Evolutionary conservation across 2,888 invertebrate species (phyloP), one percentile per base, ranked within the genome.

Genomic region (Parapristionchus giblindavisi): DNA sequence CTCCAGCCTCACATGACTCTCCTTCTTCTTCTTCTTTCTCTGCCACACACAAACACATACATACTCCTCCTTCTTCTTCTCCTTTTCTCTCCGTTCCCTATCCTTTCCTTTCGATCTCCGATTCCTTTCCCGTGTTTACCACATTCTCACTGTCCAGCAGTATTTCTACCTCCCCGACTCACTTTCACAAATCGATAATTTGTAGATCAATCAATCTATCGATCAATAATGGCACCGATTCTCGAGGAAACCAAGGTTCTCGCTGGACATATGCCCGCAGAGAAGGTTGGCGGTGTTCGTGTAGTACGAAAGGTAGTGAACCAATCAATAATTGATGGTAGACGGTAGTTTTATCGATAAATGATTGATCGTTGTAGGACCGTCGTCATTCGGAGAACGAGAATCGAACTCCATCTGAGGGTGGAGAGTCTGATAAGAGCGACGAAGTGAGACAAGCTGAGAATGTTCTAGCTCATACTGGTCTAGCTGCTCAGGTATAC

Each of bases 401-500:
- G 32, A 76, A 80, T 43, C 71, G 70, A 54, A 54, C 75, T 14
- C 75, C 74, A 34, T 80, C 80, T 54, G 83, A 83, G 71, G 78
- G 78, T 60, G 80, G 79, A 0, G 83, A 81, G 14, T 51, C 70
- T 5, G 65, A 27, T 52, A 71, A 40, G 76, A 71, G 48, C 36
- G 72, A 72, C 29, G 72, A 72, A 48, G 14, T 72, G 29, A 72
- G 54, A n/a, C 76, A 76, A 56, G 71, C 78, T 17, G 77, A 78
- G 32, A 75, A 79, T 58, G 78, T 81, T 58, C 78, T 82, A 27
- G 74, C 79, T 29, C 79, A 81, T 56, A 70, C 74, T 27, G 79
- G 79, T 38, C 78, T 83, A 17, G 79, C 79, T 29, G 81, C 81
- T 17, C 80, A 81, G 80, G 80, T 51, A 66, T 38, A n/a, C 65